These are phyloP conservation scores for Stegastes partitus DNA, from an alignment of 2,113 vertebrate genomes.

Conservation along the genomic window DNA sequence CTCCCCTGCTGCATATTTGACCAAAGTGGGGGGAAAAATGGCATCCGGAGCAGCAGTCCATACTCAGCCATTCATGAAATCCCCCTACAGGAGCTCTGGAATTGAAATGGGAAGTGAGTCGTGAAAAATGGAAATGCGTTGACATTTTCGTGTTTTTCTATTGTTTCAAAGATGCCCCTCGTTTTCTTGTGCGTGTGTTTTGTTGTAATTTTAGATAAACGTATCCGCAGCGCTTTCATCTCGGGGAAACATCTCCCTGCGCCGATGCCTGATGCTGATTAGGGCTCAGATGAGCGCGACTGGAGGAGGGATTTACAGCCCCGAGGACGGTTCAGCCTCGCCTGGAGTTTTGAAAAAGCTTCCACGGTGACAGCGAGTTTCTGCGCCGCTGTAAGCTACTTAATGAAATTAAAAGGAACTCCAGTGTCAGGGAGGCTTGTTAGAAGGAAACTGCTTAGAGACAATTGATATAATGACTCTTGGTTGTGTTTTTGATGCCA, in stretches of 20 bases:
- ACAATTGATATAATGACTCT: slow-evolving; percentile 34
- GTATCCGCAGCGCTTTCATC: slow-evolving; percentile 33
- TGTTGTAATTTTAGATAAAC: slow-evolving; percentile 65
- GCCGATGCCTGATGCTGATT: slow-evolving; percentile 65
- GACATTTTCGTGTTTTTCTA: slow-evolving; percentile 63
- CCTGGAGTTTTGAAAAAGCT: slow-evolving; percentile 60
- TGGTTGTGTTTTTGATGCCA: not conserved
- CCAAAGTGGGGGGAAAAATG: slow-evolving; percentile 59
- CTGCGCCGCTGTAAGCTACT: slow-evolving; percentile 54
- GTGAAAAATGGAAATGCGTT: slow-evolving; percentile 70
- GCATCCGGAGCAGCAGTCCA: slow-evolving; percentile 68
- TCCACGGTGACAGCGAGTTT: slow-evolving; percentile 55
- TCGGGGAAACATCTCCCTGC: slow-evolving; percentile 30
- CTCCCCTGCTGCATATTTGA: slow-evolving; percentile 54
- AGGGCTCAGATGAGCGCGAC: slow-evolving; percentile 51
- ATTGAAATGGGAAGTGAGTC: slow-evolving; percentile 78
- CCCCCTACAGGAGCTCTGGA: slow-evolving; percentile 70
- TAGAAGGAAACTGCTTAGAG: slow-evolving; percentile 23
- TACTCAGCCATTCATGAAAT: slow-evolving; percentile 80
- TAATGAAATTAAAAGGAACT: slow-evolving; percentile 67
- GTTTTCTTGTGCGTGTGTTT: no score
- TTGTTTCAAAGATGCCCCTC: slow-evolving; percentile 56
- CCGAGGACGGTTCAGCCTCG: slow-evolving; percentile 38
- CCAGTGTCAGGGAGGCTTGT: slow-evolving; percentile 49
- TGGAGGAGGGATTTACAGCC: slow-evolving; percentile 65